A percentile compares a stretch with the other conserved stretches of the same genome.
These are phyloP conservation scores for Clitarchus hookeri DNA, from an alignment of 2,888 invertebrate species.

Conservation along the genomic window DNA sequence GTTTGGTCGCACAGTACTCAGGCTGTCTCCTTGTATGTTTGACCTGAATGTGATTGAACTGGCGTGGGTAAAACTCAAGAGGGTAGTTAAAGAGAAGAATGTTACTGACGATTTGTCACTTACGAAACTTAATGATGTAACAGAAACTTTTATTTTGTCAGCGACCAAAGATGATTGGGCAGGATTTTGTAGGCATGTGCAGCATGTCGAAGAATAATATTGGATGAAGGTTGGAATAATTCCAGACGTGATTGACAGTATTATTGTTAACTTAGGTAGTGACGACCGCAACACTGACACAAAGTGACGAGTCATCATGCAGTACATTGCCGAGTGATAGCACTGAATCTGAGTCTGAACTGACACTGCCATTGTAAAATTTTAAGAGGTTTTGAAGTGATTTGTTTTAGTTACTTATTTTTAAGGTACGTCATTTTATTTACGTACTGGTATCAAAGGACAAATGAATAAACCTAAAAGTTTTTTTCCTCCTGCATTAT, in stretches of 20 bases:
- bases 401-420: neutral
- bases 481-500: neutral
- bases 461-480: too few relatives aligned
- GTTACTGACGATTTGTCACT: neutral
- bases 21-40: neutral
- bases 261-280: neutral
- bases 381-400: neutral
- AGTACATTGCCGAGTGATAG: neutral
- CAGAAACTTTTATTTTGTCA: neutral
- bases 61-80: neutral
- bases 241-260: neutral
- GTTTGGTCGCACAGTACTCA: neutral
- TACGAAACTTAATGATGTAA: neutral
- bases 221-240: neutral
- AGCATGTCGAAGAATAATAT: neutral
- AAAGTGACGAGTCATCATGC: neutral
- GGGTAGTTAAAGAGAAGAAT: neutral
- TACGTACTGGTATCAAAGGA: neutral
- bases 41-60: neutral
- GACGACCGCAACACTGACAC: neutral
- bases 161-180: neutral
- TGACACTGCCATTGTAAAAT: neutral
- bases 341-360: neutral
- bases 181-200: neutral
- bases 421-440: neutral